Evolutionary conservation across 2,113 vertebrate species (phyloP), one percentile per base, ranked within the genome.

Genomic region (Oryzias melastigma): DNA sequence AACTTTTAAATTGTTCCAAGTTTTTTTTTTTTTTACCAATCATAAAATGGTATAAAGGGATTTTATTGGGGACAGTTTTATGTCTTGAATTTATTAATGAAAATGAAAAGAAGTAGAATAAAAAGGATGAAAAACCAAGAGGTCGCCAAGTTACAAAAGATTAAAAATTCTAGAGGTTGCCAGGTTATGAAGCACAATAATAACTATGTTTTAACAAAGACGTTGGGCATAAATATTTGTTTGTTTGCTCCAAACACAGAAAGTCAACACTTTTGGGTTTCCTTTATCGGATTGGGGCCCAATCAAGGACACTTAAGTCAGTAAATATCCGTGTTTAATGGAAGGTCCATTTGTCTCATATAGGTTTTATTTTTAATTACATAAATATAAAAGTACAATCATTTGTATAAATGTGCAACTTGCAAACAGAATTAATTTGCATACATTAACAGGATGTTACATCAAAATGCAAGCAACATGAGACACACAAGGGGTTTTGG

Each of bases 381-480:
- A 89, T 87, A 88, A 91, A 89, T 92, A 91, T 85, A 92, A 92
- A 92, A 91, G 86, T 91, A 92, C 91, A 92, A 90, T 92, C 90
- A 88, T 90, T 82, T 69, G 85, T 91, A 91, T 89, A 93, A 91
- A 92, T 91, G 88, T 92, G 91, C 90, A 92, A 91, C 88, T 90
- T 88, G 89, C 87, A 91, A 89, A 88, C 85, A 87, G 54, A 86
- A 87, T 71, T 59, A 41, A 82, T 87, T 88, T 90, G 83, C 87
- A 90, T 88, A 89, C 87, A 90, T 80, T 81, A 85, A 88, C 71
- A 85, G 66, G 73, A 85, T 86, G 77, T 77, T 81, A 81, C 64
- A 87, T 67, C 80, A 89, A 73, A 53, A 88, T 85, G 83, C 90
- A 91, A 89, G 84, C 73, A 85, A 85, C 68, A 87, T 78, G 76